Conservation (phyloP, 2,888 invertebrate genomes). For the Palloptera scutellata region DNA sequence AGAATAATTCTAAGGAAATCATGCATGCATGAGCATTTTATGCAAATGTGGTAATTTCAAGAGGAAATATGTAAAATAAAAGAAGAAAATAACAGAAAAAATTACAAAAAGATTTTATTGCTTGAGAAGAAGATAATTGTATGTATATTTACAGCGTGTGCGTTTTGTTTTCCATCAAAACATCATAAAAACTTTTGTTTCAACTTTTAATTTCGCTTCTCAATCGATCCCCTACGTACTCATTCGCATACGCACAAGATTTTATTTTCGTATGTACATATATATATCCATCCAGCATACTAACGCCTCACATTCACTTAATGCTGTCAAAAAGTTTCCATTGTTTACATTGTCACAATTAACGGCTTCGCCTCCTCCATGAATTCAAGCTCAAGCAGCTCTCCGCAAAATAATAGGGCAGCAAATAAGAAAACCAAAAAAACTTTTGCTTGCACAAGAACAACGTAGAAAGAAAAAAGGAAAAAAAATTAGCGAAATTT, state of each 20-base stretch:
- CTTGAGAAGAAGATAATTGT: neutral
- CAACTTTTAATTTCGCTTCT: conserved; percentile 21
- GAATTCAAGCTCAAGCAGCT: conserved; percentile 12
- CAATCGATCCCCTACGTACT: neutral
- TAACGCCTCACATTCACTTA: conserved; percentile 14
- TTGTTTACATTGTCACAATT: conserved; percentile 38
- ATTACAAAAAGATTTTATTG: neutral
- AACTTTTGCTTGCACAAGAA: neutral
- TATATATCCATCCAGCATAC: neutral
- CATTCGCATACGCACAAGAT: neutral
- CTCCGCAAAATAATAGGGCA: too few species aligned
- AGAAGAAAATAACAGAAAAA: neutral
- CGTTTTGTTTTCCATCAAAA: conserved; percentile 11
- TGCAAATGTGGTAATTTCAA: too few species aligned
- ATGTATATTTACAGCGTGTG: neutral
- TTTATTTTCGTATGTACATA: neutral
- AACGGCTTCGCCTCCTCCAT: conserved; percentile 29
- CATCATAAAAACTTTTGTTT: conserved; percentile 25
- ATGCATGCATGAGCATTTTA: too few species aligned
- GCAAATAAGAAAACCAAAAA: conserved; percentile 4
- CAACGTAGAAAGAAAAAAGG: too few species aligned
- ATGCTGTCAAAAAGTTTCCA: conserved; percentile 33
- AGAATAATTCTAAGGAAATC: too few species aligned
- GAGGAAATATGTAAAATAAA: too few species aligned
- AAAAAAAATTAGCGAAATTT: too few species aligned